Base-by-base conservation (phyloP, 2,113 vertebrate species). In the Gila orcuttii region DNA sequence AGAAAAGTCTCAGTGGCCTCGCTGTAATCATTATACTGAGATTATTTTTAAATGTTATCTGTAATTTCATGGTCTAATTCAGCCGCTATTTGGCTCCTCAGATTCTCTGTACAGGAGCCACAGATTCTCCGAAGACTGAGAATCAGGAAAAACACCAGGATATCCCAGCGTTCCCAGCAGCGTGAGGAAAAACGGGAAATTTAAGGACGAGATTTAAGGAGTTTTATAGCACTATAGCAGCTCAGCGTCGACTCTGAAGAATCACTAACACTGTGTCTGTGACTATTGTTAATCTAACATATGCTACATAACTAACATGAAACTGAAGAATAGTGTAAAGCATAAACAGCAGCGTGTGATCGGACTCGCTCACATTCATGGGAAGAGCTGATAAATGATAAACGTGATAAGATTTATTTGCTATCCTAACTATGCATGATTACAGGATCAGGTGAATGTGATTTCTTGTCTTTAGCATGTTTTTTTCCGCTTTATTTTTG, bases 21-120 rank as follows among this genome's bases (percentile, higher is more conserved):
- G 82, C 80, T 82, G 45, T 82, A 83, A 83, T 83, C 82, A 83
- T 83, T 59, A 73, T 39, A 50, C 64, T n/a, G 21, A 83, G 68
- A 73, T 73, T 83, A 73, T 73, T 83, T 76, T 83, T 83, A 83
- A 83, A 83, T 83, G 82, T 83, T 83, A 83, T 83, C 82, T 83
- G 82, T 57, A 59, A 83, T 83, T 83, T 83, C 82, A 83, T 59
- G 82, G 66, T 73, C 52, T 73, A 73, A 73, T 73, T 83, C 82
- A 82, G 62, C 25, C 25, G 59, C 79, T 50, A 60, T 82, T 68
- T 50, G 60, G 60, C 79, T 82, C 33, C 11, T 59, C 52, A 28
- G 62, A 82, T 82, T 15, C 81, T 71, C 62, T 7, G 28, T 33
- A 52, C 42, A 52, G 42, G 45, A 82, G 45, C 42, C 62, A 13